Evolutionary conservation across 2,113 vertebrate genomes (phyloP).

Genomic region (Eubucco bourcierii): DNA sequence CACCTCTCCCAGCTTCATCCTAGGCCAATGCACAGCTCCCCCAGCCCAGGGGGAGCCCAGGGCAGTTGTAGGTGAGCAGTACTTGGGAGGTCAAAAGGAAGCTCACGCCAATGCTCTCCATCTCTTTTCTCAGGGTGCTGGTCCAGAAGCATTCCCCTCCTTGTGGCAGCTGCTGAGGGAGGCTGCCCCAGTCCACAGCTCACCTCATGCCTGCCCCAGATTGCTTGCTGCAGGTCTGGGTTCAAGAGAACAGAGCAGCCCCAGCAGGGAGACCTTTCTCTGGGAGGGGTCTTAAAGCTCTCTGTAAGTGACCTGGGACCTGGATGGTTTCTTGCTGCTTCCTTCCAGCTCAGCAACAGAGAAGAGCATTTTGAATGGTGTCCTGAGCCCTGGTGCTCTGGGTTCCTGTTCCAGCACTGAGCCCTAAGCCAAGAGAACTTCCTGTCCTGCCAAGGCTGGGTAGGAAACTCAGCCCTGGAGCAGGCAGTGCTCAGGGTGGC

Average conservation of each 20-base stretch:
- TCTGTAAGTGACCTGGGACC: neutral
- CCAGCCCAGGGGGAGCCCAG: neutral
- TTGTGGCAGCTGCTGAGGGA: neutral
- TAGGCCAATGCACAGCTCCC: neutral
- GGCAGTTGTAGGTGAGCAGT: neutral
- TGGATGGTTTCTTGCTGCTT: constrained; percentile 23
- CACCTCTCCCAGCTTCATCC: accelerated
- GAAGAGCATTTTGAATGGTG: constrained; percentile 25
- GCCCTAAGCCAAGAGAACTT: constrained; percentile 52
- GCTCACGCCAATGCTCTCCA: accelerated
- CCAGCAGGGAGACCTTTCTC: neutral
- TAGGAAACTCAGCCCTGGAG: neutral
- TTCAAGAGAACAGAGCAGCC: neutral
- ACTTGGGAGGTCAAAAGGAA: neutral
- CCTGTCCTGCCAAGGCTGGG: constrained; percentile 47
- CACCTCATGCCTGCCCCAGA: neutral
- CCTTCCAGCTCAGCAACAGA: constrained; percentile 12
- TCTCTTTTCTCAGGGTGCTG: neutral
- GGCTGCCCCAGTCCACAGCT: neutral
- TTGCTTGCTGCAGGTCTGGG: neutral
- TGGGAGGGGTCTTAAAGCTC: neutral
- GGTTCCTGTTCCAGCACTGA: constrained; percentile 44
- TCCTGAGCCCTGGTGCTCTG: constrained; percentile 17
- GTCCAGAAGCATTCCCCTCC: neutral
- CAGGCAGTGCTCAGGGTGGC: accelerated